Evolutionary conservation across 2,797 vertebrate genomes (phyloP).

Genomic region (Clamator glandarius): DNA sequence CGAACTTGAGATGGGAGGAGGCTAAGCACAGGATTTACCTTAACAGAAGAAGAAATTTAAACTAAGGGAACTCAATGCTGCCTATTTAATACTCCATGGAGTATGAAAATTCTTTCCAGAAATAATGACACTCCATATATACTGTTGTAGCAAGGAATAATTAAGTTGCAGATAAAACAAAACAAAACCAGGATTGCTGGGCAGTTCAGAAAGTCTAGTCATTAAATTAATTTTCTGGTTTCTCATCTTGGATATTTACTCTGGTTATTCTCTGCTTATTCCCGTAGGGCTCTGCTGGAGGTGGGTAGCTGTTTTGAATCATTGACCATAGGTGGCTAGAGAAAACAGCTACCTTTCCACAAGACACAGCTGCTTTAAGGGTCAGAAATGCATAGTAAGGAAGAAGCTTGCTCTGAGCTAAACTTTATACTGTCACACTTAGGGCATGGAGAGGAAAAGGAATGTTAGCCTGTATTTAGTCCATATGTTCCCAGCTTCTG

Average conservation of each 20-base stretch:
- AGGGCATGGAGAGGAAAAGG: background rate
- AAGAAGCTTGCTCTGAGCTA: background rate
- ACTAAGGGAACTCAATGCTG: conserved; percentile 6
- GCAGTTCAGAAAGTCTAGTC: accelerated
- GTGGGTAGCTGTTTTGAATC: background rate
- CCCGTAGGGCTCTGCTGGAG: background rate
- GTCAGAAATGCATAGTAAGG: background rate
- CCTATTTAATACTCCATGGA: conserved; percentile 52
- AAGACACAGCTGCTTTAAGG: background rate
- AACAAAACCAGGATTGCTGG: background rate
- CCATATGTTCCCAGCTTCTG: background rate
- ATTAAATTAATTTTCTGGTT: background rate
- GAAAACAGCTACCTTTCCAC: background rate
- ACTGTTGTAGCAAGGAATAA: background rate
- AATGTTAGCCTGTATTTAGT: background rate
- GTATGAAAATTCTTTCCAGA: conserved; percentile 60
- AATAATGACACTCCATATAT: conserved; percentile 16
- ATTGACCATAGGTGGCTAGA: background rate
- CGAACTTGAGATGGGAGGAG: background rate
- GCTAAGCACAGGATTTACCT: conserved; percentile 13
- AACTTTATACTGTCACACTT: background rate
- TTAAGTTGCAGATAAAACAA: background rate
- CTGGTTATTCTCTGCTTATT: background rate
- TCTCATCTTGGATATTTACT: background rate
- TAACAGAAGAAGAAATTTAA: conserved; percentile 35